Evolutionary conservation across 2,113 vertebrate species (phyloP).

Genomic region (Phodopus roborovskii): DNA sequence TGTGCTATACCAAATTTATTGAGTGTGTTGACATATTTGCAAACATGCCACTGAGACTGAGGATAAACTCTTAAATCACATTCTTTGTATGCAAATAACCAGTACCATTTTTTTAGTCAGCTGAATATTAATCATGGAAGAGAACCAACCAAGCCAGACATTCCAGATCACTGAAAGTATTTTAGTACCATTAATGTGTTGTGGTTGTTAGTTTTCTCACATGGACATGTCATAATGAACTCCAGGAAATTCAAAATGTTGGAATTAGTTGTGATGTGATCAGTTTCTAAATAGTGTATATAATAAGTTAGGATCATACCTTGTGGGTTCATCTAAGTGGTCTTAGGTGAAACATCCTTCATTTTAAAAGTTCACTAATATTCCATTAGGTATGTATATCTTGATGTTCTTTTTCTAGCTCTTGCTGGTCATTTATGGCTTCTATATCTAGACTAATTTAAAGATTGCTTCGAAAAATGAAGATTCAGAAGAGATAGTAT

Average conservation of each 20-base stretch:
- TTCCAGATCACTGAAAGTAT: neutral
- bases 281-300: neutral
- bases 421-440: neutral
- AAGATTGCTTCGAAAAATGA: neutral
- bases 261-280: neutral
- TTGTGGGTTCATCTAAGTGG: neutral
- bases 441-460: neutral
- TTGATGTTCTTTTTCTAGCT: neutral
- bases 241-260: neutral
- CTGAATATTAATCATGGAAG: neutral
- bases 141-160: too few relatives aligned
- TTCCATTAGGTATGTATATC: neutral
- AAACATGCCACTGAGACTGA: neutral
- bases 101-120: neutral
- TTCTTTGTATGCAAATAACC: neutral
- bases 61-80: neutral
- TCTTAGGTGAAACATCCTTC: neutral
- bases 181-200: too few relatives aligned
- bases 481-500: neutral
- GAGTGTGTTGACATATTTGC: slow-evolving; percentile 13
- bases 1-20: neutral
- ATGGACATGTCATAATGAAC: neutral
- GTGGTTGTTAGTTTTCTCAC: too few relatives aligned
- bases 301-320: neutral
- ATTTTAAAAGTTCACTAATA: neutral